These are phyloP conservation scores for Tachysurus vachellii DNA, from an alignment of 2,113 vertebrate species.

Conservation along the genomic window DNA sequence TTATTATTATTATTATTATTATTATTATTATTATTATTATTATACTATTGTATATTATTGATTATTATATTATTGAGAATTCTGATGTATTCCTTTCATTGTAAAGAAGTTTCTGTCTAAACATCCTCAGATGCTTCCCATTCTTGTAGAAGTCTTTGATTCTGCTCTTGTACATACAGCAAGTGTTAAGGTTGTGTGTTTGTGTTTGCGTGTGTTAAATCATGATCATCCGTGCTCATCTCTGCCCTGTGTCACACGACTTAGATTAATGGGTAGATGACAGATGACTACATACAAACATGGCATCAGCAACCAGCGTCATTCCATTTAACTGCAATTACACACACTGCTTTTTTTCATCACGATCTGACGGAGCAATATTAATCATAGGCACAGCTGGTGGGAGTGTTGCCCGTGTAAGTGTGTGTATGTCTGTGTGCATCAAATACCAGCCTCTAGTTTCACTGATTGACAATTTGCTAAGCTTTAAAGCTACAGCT, in stretches of 20 bases:
- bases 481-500: constrained; percentile 13
- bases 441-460: neutral
- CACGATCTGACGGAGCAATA: constrained; percentile 43
- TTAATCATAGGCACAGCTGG: constrained; percentile 47
- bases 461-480: constrained; percentile 9
- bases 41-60: no score
- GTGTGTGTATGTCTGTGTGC: constrained; percentile 18
- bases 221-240: constrained; percentile 25
- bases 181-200: constrained; percentile 5
- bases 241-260: constrained; percentile 21
- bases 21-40: no score
- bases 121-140: neutral
- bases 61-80: no score
- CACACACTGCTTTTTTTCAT: constrained; percentile 52
- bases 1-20: no score
- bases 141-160: neutral
- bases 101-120: neutral
- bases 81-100: neutral
- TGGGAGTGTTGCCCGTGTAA: constrained; percentile 1
- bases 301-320: constrained; percentile 46
- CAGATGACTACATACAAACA: constrained; percentile 50
- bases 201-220: constrained; percentile 32
- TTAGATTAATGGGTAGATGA: constrained; percentile 46
- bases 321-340: constrained; percentile 55
- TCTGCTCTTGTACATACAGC: neutral